phyloP scores from a whole-genome alignment of 92 coral and sea anemone species.

The Parazoanthus darwini region DNA sequence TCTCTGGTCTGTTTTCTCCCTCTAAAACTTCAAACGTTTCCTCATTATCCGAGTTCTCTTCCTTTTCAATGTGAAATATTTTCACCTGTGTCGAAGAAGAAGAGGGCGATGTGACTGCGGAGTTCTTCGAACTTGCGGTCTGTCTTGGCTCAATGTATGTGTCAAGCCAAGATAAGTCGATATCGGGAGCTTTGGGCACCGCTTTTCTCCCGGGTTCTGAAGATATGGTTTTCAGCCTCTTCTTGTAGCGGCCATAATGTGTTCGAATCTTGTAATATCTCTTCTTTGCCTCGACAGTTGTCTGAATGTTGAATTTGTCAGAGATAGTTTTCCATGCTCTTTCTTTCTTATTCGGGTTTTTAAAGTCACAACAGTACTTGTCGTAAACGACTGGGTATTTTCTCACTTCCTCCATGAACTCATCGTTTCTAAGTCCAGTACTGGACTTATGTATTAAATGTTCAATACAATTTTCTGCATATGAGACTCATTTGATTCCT shows the following conservation, averaged over 20 bases:
- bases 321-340: conserved; percentile 28
- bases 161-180: conserved; percentile 38
- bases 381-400: conserved; percentile 37
- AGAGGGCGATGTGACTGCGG: background rate
- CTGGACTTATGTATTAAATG: no score
- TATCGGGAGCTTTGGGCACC: conserved; percentile 22
- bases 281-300: conserved; percentile 15
- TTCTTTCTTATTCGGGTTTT: conserved; percentile 21
- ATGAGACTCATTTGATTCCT: no score
- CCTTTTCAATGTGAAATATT: conserved; percentile 25
- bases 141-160: conserved; percentile 31
- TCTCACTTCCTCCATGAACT: conserved; percentile 39
- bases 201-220: conserved; percentile 6
- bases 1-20: conserved; percentile 19
- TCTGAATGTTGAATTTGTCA: conserved; percentile 33
- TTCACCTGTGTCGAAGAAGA: conserved; percentile 7
- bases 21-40: conserved; percentile 17
- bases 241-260: conserved; percentile 45
- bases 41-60: conserved; percentile 36
- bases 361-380: conserved; percentile 31
- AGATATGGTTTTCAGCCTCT: conserved; percentile 24
- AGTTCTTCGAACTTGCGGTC: background rate
- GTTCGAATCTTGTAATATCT: conserved; percentile 34
- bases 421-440: conserved; percentile 38
- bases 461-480: no score